Percentiles rank a stretch among this genome's conserved stretches.
These are phyloP conservation scores for Drosophila ercepeae DNA, from an alignment of 1,140 invertebrate genomes.

Conservation along the genomic window DNA sequence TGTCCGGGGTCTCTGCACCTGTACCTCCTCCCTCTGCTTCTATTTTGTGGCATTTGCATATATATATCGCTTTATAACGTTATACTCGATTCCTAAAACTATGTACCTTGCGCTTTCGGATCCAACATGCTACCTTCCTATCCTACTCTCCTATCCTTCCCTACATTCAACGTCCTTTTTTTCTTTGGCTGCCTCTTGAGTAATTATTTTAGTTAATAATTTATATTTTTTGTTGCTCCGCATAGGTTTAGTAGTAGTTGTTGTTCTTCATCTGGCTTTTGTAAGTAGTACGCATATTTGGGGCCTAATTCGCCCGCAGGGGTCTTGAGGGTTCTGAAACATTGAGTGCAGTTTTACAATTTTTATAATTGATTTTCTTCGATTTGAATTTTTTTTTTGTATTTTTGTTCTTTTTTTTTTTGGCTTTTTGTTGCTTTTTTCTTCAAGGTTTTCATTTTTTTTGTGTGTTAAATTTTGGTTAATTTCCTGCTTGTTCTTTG, in stretches of 20 bases:
- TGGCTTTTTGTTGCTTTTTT: conserved; percentile 25
- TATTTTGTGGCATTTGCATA: conserved; percentile 33
- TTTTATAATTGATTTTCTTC: conserved; percentile 57
- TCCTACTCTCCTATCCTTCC: neutral
- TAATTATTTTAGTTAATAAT: conserved; percentile 45
- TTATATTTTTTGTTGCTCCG: conserved; percentile 51
- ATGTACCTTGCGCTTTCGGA: conserved; percentile 61
- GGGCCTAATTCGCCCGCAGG: conserved; percentile 38
- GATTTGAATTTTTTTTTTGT: conserved; percentile 31
- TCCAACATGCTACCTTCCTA: conserved; percentile 16
- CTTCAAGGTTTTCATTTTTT: conserved; percentile 18
- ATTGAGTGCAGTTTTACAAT: conserved; percentile 79
- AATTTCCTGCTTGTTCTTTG: conserved; percentile 64
- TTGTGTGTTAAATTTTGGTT: conserved; percentile 56
- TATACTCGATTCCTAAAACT: conserved; percentile 64
- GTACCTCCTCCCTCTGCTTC: conserved; percentile 2
- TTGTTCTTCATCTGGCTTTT: conserved; percentile 25
- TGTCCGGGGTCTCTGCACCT: conserved; percentile 13
- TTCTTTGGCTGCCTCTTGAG: conserved; percentile 59
- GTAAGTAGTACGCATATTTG: conserved; percentile 49
- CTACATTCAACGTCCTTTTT: conserved; percentile 5
- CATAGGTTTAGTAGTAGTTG: conserved; percentile 51
- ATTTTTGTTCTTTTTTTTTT: conserved; percentile 27
- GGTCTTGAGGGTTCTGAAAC: conserved; percentile 59
- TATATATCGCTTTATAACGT: conserved; percentile 45